These are phyloP conservation scores for Drosophila sordidapex DNA, from an alignment of 2,888 invertebrate genomes.

Conservation along the genomic window DNA sequence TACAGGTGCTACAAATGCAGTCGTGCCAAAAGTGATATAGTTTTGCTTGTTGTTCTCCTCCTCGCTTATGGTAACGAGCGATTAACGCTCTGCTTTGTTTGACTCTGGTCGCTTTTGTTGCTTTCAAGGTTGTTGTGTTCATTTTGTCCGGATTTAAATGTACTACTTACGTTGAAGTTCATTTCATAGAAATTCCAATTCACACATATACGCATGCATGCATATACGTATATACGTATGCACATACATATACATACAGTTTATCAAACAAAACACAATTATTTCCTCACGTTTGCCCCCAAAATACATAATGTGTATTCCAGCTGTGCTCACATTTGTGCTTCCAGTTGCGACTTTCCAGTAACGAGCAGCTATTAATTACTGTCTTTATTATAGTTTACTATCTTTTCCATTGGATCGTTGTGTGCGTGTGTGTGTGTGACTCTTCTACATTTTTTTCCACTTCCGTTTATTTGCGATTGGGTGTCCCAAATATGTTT, in stretches of 20 bases:
- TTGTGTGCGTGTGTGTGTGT: constrained; percentile 19
- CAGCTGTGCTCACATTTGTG: constrained; percentile 46
- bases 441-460: constrained; percentile 29
- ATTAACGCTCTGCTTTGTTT: constrained; percentile 51
- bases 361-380: constrained; percentile 45
- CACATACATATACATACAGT: constrained; percentile 8
- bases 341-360: constrained; percentile 50
- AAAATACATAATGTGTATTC: constrained; percentile 46
- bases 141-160: constrained; percentile 46
- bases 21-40: constrained; percentile 48
- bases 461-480: constrained; percentile 14
- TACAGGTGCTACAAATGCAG: constrained; percentile 58
- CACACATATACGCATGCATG: constrained; percentile 6
- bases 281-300: constrained; percentile 47
- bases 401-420: constrained; percentile 13
- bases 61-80: constrained; percentile 38
- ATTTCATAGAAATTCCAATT: constrained; percentile 42
- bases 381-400: constrained; percentile 33
- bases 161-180: constrained; percentile 32
- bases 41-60: constrained; percentile 38
- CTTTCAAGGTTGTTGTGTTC: constrained; percentile 73
- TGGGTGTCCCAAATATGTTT: constrained; percentile 5
- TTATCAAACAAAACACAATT: constrained; percentile 64
- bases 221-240: constrained; percentile 7
- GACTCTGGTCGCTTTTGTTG: constrained; percentile 53